A percentile compares a stretch with the other conserved stretches of the same genome.
phyloP scores from a whole-genome alignment of 2,888 invertebrate species.

The Cepaea hortensis region DNA sequence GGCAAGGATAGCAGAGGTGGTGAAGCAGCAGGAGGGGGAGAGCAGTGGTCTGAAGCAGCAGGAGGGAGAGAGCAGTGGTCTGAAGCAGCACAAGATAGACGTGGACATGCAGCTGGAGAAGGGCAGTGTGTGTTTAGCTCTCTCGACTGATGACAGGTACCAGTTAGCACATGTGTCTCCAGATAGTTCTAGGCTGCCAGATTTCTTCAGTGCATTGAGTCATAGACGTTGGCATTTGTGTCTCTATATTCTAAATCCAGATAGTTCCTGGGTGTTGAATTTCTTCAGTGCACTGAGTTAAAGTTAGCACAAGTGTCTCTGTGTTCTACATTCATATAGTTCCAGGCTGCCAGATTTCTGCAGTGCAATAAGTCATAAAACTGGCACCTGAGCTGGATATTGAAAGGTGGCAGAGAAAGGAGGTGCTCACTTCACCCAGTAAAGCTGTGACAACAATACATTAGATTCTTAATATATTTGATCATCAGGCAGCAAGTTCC shows the following conservation, averaged over 20 bases:
- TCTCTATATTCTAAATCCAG: background rate
- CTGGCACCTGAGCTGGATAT: too few species aligned
- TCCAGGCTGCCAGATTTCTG: too few species aligned
- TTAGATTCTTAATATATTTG: too few species aligned
- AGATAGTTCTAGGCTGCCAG: too few species aligned
- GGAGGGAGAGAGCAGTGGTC: background rate
- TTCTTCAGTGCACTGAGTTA: background rate
- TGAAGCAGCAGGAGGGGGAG: slow-evolving; percentile 48
- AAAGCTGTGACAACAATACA: too few species aligned
- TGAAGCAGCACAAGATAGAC: background rate
- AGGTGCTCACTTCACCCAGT: too few species aligned
- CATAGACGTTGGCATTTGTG: background rate
- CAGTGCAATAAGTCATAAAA: too few species aligned
- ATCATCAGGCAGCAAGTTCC: too few species aligned
- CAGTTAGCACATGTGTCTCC: background rate
- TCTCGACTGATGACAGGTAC: slow-evolving; percentile 56
- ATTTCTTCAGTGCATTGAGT: too few species aligned
- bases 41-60: background rate
- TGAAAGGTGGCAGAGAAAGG: too few species aligned
- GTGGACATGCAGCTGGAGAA: slow-evolving; percentile 35
- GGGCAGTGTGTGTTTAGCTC: slow-evolving; percentile 60
- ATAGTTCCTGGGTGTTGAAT: background rate
- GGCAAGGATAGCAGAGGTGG: slow-evolving; percentile 2
- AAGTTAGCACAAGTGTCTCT: too few species aligned
- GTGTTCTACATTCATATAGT: too few species aligned